A percentile compares a stretch with the other conserved stretches of the same genome.
These are phyloP conservation scores for Meda fulgida DNA, from an alignment of 2,797 vertebrate genomes.

Conservation along the genomic window DNA sequence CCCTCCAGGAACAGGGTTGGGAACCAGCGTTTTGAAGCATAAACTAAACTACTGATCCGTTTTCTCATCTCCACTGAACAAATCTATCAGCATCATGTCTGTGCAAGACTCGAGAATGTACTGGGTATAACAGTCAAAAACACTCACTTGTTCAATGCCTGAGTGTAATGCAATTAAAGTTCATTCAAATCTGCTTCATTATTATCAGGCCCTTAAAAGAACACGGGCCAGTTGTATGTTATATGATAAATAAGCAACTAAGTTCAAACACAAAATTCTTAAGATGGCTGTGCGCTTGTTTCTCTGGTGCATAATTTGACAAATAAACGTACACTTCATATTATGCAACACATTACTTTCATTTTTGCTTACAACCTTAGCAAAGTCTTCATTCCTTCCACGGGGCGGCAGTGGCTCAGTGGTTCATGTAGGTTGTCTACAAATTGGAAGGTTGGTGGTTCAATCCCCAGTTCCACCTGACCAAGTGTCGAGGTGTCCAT, in stretches of 20 bases:
- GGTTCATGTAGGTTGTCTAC: too few species aligned
- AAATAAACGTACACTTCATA: background rate
- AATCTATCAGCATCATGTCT: slow-evolving; percentile 23
- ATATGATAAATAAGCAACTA: background rate
- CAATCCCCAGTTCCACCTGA: too few species aligned
- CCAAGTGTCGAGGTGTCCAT: too few species aligned
- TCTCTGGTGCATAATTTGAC: background rate
- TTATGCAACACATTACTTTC: background rate
- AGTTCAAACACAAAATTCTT: too few species aligned
- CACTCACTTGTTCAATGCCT: background rate
- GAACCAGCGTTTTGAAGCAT: slow-evolving; percentile 2
- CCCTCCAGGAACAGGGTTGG: background rate
- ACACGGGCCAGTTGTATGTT: background rate
- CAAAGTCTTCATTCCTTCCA: background rate
- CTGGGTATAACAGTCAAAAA: background rate
- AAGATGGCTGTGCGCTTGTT: too few species aligned
- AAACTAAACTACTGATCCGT: slow-evolving; percentile 42
- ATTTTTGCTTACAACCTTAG: background rate
- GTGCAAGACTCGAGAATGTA: background rate
- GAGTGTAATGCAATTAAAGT: background rate
- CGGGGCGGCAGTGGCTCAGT: too few species aligned
- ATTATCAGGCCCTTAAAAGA: background rate
- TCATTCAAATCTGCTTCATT: background rate
- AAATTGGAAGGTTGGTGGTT: too few species aligned
- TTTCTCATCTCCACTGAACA: slow-evolving; percentile 38